Evolutionary conservation across 2,113 vertebrate species (phyloP).

Genomic region (Crocuta crocuta): DNA sequence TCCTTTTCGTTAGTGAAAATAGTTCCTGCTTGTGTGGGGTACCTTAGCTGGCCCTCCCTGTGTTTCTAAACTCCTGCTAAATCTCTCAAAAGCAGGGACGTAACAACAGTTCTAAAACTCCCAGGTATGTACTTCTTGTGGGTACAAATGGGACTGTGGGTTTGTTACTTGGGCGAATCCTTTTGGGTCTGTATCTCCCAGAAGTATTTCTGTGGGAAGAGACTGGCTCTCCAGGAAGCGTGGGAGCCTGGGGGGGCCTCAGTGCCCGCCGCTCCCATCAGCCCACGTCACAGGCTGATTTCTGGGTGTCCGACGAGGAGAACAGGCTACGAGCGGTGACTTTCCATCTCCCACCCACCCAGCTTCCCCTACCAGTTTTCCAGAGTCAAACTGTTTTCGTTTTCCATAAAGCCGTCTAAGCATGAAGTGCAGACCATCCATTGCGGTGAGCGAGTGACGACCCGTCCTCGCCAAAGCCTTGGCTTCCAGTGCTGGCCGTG

Average conservation of each 20-base stretch:
- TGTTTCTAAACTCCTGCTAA: neutral
- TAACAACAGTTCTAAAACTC: too few species aligned
- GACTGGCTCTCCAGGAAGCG: neutral
- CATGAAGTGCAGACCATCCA: accelerated
- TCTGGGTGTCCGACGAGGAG: neutral
- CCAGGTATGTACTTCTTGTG: neutral
- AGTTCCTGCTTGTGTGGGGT: neutral
- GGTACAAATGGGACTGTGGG: neutral
- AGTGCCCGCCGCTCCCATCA: neutral
- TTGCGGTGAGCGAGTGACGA: too few species aligned
- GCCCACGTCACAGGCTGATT: accelerated
- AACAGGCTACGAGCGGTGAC: accelerated
- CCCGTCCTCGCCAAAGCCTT: neutral
- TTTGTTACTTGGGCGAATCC: too few species aligned
- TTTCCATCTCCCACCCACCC: accelerated
- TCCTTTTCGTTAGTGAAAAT: neutral
- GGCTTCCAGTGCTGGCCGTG: too few species aligned
- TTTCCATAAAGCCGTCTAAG: too few species aligned
- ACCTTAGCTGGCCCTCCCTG: too few species aligned
- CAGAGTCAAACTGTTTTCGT: neutral
- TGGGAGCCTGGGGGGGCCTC: neutral
- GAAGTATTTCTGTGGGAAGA: neutral
- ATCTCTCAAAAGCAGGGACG: neutral
- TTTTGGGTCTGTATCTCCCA: neutral
- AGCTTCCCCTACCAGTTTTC: neutral